Evolutionary conservation across 1,140 invertebrate genomes (phyloP).

Genomic region (Lethocerus indicus): DNA sequence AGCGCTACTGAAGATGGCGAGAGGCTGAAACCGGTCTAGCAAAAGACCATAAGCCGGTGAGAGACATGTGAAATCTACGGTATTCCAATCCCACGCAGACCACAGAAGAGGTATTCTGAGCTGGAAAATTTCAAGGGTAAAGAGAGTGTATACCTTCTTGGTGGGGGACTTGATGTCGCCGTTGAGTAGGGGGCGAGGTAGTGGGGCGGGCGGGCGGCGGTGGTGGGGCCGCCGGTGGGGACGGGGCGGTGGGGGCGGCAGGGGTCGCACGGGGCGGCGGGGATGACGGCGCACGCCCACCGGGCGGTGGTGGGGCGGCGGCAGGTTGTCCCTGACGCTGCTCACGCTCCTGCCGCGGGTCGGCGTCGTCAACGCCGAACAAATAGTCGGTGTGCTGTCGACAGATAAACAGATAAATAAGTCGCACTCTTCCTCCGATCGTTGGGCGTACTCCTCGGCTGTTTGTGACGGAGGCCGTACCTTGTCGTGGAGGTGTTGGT

Average conservation of each 20-base stretch:
- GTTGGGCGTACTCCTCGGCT: no score
- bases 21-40: no score
- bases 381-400: conserved; percentile 39
- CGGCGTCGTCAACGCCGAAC: conserved; percentile 44
- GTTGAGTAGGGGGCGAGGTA: conserved; percentile 35
- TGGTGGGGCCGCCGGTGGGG: conserved; percentile 28
- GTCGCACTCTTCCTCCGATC: no score
- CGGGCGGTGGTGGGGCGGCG: conserved; percentile 68
- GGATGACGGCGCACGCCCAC: conserved; percentile 29
- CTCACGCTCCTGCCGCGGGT: conserved; percentile 47
- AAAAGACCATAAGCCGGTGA: no score
- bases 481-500: conserved; percentile 32
- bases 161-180: conserved; percentile 30
- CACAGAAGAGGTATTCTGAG: no score
- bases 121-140: no score
- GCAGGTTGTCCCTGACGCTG: conserved; percentile 51
- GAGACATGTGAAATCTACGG: no score
- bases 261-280: conserved; percentile 18
- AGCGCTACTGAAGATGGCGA: no score
- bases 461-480: conserved; percentile 10
- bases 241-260: conserved; percentile 21
- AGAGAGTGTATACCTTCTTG: no score
- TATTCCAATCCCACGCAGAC: no score
- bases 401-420: conserved; percentile 15
- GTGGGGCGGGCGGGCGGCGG: conserved; percentile 42